Conservation (phyloP, 2,797 vertebrate genomes). For the Chelidonichthys spinosus region DNA sequence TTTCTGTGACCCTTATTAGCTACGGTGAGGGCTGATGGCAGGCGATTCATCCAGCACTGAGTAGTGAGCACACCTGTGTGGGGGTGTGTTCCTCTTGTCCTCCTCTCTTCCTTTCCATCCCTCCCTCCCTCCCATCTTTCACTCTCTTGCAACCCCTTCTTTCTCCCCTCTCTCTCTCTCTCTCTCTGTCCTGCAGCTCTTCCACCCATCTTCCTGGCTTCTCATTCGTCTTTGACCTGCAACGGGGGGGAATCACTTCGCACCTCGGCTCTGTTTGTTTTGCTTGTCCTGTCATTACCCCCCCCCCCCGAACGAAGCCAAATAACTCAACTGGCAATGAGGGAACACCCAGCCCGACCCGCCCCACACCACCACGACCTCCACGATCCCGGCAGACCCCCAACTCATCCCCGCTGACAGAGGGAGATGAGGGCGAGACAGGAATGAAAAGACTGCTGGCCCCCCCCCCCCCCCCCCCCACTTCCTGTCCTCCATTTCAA, state of each 20-base stretch:
- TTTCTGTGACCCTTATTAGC: slow-evolving; percentile 79
- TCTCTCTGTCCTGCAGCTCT: slow-evolving; percentile 19
- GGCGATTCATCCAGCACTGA: slow-evolving; percentile 63
- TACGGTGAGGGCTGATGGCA: slow-evolving; percentile 69
- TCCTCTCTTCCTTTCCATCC: slow-evolving; percentile 15
- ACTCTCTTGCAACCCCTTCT: slow-evolving; percentile 31
- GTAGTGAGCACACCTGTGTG: slow-evolving; percentile 75
- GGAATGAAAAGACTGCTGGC: slow-evolving; percentile 65
- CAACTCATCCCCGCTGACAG: slow-evolving; percentile 75
- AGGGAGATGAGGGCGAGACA: slow-evolving; percentile 64
- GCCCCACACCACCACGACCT: slow-evolving; percentile 59
- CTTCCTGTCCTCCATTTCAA: slow-evolving; percentile 57
- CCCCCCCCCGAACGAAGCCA: slow-evolving; percentile 66
- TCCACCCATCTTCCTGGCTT: slow-evolving; percentile 48
- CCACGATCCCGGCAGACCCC: slow-evolving; percentile 67
- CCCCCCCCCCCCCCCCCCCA: slow-evolving; percentile 14
- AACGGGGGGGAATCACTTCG: slow-evolving; percentile 79
- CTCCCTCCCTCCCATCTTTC: slow-evolving; percentile 45
- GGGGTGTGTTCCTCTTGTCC: slow-evolving; percentile 54
- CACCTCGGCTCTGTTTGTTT: slow-evolving; percentile 88
- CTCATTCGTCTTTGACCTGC: slow-evolving; percentile 75
- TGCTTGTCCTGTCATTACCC: slow-evolving; percentile 83
- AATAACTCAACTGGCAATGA: slow-evolving; percentile 79
- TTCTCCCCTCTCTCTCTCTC: background rate
- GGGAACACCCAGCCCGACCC: slow-evolving; percentile 65